Conservation (phyloP, 2,888 invertebrate genomes). For the Cenopis cana region DNA sequence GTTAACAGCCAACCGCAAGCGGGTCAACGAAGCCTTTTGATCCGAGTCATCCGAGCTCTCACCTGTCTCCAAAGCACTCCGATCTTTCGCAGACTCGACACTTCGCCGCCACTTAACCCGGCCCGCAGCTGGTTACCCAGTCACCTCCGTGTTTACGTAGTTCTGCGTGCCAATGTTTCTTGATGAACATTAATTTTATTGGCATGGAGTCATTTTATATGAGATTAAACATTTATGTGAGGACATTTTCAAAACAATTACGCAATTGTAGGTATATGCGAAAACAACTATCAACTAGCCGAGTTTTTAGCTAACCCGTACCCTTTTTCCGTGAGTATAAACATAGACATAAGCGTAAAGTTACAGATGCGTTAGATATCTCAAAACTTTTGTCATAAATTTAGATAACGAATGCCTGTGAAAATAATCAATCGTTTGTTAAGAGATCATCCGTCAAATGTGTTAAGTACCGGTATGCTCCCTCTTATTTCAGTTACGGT, state of each 20-base stretch:
- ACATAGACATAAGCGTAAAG: neutral
- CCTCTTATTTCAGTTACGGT: conserved; percentile 14
- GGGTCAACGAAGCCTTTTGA: conserved; percentile 82
- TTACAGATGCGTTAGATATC: neutral
- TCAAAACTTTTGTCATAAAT: neutral
- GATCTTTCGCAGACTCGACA: conserved; percentile 76
- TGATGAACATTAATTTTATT: conserved; percentile 8
- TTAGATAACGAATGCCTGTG: neutral
- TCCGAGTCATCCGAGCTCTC: conserved; percentile 75
- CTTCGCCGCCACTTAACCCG: conserved; percentile 64
- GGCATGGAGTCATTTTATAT: neutral
- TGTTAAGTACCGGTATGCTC: conserved; percentile 14
- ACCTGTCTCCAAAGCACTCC: conserved; percentile 71
- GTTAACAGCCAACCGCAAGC: conserved; percentile 65
- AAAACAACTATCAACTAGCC: too few species aligned
- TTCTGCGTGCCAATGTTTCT: conserved; percentile 31
- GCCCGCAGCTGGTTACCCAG: conserved; percentile 52
- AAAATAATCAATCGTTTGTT: conserved; percentile 1
- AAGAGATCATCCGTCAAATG: conserved; percentile 2
- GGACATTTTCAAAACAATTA: too few species aligned
- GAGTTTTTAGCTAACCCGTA: too few species aligned
- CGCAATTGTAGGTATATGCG: too few species aligned
- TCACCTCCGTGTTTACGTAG: conserved; percentile 72
- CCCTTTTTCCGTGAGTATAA: too few species aligned
- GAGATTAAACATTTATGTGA: neutral